A percentile compares a stretch with the other conserved stretches of the same genome.
Evolutionary conservation across 2,797 vertebrate genomes (phyloP).

Genomic region (Sebastes diploproa): DNA sequence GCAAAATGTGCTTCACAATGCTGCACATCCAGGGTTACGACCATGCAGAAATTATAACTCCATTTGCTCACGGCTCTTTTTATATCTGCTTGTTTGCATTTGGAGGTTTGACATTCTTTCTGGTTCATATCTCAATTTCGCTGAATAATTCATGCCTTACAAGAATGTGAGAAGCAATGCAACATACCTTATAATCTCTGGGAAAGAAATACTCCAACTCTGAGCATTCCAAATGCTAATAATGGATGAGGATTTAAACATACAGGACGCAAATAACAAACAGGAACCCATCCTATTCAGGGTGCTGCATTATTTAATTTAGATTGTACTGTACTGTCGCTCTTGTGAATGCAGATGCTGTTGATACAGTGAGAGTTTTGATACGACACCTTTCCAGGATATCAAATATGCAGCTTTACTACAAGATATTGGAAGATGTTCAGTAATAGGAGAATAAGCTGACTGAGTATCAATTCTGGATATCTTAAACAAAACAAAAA

Average conservation of each 20-base stretch:
- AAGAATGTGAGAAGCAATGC: conserved; percentile 50
- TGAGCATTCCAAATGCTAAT: conserved; percentile 27
- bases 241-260: conserved; percentile 23
- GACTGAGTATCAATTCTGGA: conserved; percentile 5
- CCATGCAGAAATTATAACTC: conserved; percentile 20
- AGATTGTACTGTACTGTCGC: background rate
- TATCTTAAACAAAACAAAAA: conserved; percentile 6
- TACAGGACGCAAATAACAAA: conserved; percentile 28
- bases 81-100: conserved; percentile 51
- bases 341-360: conserved; percentile 8
- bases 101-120: conserved; percentile 63
- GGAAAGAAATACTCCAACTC: background rate
- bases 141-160: conserved; percentile 70
- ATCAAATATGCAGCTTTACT: conserved; percentile 10
- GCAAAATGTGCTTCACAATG: conserved; percentile 29
- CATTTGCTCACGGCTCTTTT: conserved; percentile 29
- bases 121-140: conserved; percentile 63
- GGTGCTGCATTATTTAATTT: conserved; percentile 25
- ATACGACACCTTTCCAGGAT: background rate
- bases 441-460: conserved; percentile 22
- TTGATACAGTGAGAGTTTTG: background rate
- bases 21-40: conserved; percentile 16
- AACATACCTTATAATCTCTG: conserved; percentile 13
- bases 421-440: conserved; percentile 13
- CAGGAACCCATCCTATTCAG: background rate